These are phyloP conservation scores for Zosterops japonicus DNA, from an alignment of 2,113 vertebrate species.

Conservation along the genomic window DNA sequence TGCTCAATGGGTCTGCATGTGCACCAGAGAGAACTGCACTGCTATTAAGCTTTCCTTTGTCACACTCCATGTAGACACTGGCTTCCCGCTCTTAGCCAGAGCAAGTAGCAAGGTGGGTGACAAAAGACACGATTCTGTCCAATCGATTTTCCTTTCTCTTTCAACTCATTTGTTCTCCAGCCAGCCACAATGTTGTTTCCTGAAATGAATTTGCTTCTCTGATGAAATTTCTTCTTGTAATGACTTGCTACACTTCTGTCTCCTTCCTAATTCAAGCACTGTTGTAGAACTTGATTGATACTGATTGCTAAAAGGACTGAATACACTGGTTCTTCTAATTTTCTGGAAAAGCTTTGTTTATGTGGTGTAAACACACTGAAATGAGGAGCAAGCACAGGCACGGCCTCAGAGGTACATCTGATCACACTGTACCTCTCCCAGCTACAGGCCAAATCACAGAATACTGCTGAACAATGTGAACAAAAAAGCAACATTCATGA, in stretches of 20 bases:
- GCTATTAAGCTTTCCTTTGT: not conserved
- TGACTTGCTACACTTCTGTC: not conserved
- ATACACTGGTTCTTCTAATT: not conserved
- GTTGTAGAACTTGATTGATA: not conserved
- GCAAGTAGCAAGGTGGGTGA: not conserved
- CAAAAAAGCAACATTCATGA: not conserved
- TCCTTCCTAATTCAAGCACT: not conserved
- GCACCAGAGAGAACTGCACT: not conserved
- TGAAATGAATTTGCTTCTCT: not conserved
- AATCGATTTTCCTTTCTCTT: not conserved
- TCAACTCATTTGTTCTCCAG: not conserved
- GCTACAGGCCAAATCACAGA: not conserved
- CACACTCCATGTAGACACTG: not conserved
- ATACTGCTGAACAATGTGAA: not conserved
- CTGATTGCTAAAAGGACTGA: not conserved
- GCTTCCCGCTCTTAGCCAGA: not conserved
- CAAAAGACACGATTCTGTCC: not conserved
- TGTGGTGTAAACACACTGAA: not conserved
- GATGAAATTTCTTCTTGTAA: not conserved
- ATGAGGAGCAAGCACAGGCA: not conserved
- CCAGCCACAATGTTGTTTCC: not conserved
- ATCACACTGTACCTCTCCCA: not conserved
- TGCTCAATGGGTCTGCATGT: not conserved
- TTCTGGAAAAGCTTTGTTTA: not conserved
- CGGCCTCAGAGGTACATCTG: not conserved